Base-by-base conservation (phyloP, 2,888 invertebrate genomes). In the Ectemnius lituratus region DNA sequence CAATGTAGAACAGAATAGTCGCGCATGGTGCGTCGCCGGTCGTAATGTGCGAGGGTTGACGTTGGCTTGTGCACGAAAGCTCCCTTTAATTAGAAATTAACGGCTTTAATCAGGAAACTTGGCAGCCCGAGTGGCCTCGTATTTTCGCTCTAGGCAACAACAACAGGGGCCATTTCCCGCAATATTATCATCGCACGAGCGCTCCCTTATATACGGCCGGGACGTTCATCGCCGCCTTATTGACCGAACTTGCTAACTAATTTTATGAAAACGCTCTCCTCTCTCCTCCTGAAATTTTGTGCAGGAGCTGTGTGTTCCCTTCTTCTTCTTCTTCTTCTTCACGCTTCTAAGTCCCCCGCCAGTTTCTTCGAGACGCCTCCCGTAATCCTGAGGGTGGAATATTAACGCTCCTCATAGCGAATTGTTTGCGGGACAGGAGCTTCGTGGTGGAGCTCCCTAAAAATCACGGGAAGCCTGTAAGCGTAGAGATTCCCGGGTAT, bases 101-200 rank as follows among this genome's bases (percentile, higher is more conserved):
- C 82, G 76, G 87, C 83, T 87, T 88, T 88, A 87, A 88, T 88
- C 88, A 87, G 84, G 86, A 87, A 87, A 88, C 87, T 88, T 87
- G 85, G 78, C 83, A 82, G 82, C 67, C 79, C 75, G 74, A 79
- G 80, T 76, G 74, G 79, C 75, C 84, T 75, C 85, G 83, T 86
- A 85, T 87, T 86, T 87, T 85, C 86, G 79, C 83, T 79, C 82
- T 82, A 80, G 80, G 81, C 68, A 79, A 71, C 73, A 71, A 76
- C 75, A 62, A 37, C 37, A 37, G 37, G 71, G 72, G n/a, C 70
- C 74, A 64, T 60, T 75, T 79, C 79, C 73, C 76, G 84, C 84
- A 82, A 86, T 88, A 88, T 88, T 87, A 87, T 88, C 86, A 83
- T 78, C 86, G 83, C 79, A 67, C 76, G 73, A 77, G 75, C 78